A percentile compares a stretch with the other conserved stretches of the same genome.
phyloP scores from a whole-genome alignment of 2,113 vertebrate species.

The Forbesichthys agassizii region DNA sequence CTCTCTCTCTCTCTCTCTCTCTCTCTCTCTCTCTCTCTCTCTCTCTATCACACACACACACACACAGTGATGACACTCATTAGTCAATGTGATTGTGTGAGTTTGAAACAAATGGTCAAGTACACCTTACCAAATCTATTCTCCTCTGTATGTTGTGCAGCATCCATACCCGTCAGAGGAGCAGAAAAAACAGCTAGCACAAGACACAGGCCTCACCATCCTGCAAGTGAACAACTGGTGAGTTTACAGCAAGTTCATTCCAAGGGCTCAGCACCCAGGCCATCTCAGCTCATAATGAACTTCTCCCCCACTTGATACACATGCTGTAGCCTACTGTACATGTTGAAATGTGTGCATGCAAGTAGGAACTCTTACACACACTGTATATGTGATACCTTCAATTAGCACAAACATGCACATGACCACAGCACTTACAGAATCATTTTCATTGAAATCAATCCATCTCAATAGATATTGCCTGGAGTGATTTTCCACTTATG shows the following conservation, averaged over 20 bases:
- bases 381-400: not conserved
- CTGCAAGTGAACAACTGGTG: constrained; percentile 99
- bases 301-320: constrained; percentile 51
- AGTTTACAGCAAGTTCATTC: constrained; percentile 71
- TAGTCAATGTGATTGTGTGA: not conserved
- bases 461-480: constrained; percentile 67
- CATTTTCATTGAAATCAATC: constrained; percentile 69
- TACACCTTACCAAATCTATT: constrained; percentile 12
- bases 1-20: no score
- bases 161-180: constrained; percentile 99
- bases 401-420: not conserved
- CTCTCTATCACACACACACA: not conserved
- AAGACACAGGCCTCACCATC: constrained; percentile 99
- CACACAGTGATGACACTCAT: not conserved
- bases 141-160: constrained; percentile 75
- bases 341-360: no score
- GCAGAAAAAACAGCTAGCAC: constrained; percentile 99
- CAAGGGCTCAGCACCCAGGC: constrained; percentile 61
- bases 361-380: constrained; percentile 11
- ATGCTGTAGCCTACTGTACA: not conserved
- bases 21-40: no score
- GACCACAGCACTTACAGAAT: constrained; percentile 54
- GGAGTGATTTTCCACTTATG: constrained; percentile 62
- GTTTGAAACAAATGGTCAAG: constrained; percentile 29
- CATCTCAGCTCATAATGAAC: constrained; percentile 72